Conservation (phyloP, 2,797 vertebrate species). For the Diplodus sargus region DNA sequence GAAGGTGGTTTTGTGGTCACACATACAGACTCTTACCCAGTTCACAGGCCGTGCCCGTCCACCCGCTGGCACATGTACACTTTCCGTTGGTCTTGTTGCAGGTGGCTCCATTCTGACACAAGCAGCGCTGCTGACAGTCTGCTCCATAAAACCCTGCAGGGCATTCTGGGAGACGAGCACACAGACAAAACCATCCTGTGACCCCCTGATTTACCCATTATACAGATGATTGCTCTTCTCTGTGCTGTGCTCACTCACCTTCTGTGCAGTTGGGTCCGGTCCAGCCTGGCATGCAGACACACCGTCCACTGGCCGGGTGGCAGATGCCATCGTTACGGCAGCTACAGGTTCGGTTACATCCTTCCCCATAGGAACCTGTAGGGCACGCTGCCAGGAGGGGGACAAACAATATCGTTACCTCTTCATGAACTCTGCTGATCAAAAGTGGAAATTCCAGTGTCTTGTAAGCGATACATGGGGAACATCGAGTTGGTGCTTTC, state of each 20-base stretch:
- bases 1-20: conserved; percentile 37
- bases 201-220: conserved; percentile 33
- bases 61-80: conserved; percentile 88
- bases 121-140: conserved; percentile 87
- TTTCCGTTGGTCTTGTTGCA: conserved; percentile 87
- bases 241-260: conserved; percentile 79
- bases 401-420: conserved; percentile 70
- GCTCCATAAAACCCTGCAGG: conserved; percentile 85
- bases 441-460: conserved; percentile 66
- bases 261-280: conserved; percentile 88
- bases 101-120: conserved; percentile 89
- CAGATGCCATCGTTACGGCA: conserved; percentile 90
- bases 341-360: conserved; percentile 89
- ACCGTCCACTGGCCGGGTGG: conserved; percentile 86
- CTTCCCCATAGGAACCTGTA: conserved; percentile 85
- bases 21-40: conserved; percentile 82
- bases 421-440: conserved; percentile 71
- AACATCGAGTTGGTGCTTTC: conserved; percentile 51
- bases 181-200: conserved; percentile 6
- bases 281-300: conserved; percentile 90
- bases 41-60: conserved; percentile 92
- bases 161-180: conserved; percentile 84
- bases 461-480: conserved; percentile 65
- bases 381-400: conserved; percentile 86
- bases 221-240: background rate